A percentile compares a stretch with the other conserved stretches of the same genome.
These are phyloP conservation scores for Rousettus leschenaultii DNA, from an alignment of 2,113 vertebrate species.

Conservation along the genomic window DNA sequence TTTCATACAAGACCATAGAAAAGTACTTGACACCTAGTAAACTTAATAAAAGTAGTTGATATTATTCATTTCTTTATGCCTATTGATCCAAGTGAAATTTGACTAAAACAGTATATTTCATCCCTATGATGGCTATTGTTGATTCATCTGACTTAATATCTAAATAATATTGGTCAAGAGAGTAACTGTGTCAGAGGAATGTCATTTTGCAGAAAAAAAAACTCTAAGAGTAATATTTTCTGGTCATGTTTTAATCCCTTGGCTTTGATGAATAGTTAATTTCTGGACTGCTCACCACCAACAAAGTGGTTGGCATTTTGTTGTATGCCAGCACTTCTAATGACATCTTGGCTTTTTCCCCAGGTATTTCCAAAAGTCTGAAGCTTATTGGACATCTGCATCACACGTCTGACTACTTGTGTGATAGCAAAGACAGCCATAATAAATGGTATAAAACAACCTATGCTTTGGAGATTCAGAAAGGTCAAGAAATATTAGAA, in stretches of 20 bases:
- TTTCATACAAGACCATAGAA: background rate
- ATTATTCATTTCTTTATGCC: background rate
- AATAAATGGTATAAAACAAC: constrained; percentile 64
- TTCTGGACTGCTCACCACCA: constrained; percentile 63
- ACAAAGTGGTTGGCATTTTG: constrained; percentile 66
- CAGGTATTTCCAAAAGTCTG: constrained; percentile 74
- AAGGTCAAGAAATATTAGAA: constrained; percentile 64
- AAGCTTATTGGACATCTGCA: constrained; percentile 64
- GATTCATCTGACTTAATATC: constrained; percentile 42
- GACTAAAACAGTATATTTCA: constrained; percentile 68
- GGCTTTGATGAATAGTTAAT: constrained; percentile 76
- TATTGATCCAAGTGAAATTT: constrained; percentile 55
- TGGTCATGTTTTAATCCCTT: constrained; percentile 75
- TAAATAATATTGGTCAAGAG: background rate
- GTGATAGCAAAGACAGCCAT: constrained; percentile 68
- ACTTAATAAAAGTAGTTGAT: background rate
- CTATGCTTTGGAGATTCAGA: constrained; percentile 29
- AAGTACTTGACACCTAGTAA: background rate
- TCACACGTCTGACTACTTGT: constrained; percentile 54
- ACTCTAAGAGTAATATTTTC: constrained; percentile 62
- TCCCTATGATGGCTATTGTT: background rate
- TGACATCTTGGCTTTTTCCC: constrained; percentile 80
- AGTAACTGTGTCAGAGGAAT: constrained; percentile 53
- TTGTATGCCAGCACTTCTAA: constrained; percentile 73
- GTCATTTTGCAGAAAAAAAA: constrained; percentile 65